Conservation (phyloP, 2,888 invertebrate species). For the Resseliella maxima region DNA sequence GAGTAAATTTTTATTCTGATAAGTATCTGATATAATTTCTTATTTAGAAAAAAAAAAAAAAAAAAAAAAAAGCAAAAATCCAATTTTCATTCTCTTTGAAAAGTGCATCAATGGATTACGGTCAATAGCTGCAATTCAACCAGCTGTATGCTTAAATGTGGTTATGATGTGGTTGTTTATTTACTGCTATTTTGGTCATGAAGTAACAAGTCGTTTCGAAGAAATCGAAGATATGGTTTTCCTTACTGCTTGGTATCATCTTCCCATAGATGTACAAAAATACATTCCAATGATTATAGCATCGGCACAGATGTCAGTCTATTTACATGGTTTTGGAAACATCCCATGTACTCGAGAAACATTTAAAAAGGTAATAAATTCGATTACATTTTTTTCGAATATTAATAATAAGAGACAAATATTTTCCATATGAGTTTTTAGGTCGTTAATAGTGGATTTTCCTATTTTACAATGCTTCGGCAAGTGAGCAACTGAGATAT, state of each 20-base stretch:
- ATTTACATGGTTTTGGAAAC: neutral
- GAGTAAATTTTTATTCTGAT: neutral
- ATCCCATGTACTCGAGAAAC: neutral
- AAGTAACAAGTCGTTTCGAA: neutral
- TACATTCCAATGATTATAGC: neutral
- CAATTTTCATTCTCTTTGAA: neutral
- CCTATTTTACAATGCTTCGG: neutral
- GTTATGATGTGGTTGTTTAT: constrained; percentile 34
- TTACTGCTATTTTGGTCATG: constrained; percentile 20
- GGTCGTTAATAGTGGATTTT: neutral
- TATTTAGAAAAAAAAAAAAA: too few species aligned
- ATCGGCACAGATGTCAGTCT: neutral
- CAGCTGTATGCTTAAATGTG: neutral
- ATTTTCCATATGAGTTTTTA: neutral
- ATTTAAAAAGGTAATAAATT: constrained; percentile 10
- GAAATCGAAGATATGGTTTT: neutral
- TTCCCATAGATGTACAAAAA: neutral
- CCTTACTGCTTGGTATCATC: neutral
- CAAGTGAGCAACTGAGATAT: neutral
- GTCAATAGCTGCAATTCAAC: neutral
- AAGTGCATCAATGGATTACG: neutral
- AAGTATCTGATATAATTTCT: too few species aligned
- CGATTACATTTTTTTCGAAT: neutral
- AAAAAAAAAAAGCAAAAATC: too few species aligned
- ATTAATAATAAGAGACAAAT: neutral